Conservation (phyloP, 2,888 invertebrate species). For the Trissolcus japonicus region DNA sequence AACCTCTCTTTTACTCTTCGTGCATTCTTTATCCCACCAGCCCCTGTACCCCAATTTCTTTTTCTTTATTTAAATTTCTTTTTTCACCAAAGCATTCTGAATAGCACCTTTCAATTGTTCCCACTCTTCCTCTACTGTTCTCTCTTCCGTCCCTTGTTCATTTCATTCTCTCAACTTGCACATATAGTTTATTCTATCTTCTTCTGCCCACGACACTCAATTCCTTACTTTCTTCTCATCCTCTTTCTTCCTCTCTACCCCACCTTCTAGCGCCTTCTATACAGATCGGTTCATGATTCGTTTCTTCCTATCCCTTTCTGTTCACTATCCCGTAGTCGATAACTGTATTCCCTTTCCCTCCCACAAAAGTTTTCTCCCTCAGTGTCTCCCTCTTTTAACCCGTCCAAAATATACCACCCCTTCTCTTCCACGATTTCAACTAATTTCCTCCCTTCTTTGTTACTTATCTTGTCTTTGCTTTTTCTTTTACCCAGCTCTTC, state of each 20-base stretch:
- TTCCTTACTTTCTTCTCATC: not conserved
- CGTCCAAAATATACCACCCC: not conserved
- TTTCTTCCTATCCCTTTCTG: not conserved
- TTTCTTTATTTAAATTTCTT: too few species aligned
- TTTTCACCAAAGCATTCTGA: too few species aligned
- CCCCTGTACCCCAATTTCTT: too few species aligned
- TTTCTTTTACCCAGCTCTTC: too few species aligned
- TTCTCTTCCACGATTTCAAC: not conserved
- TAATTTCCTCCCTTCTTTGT: too few species aligned
- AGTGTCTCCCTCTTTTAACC: not conserved
- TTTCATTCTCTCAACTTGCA: not conserved
- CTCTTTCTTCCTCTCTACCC: not conserved
- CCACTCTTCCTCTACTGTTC: too few species aligned
- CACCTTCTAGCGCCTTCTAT: not conserved
- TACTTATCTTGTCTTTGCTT: too few species aligned
- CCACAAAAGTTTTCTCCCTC: not conserved
- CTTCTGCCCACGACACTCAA: not conserved
- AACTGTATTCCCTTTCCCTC: not conserved
- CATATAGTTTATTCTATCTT: not conserved
- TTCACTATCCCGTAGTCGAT: not conserved
- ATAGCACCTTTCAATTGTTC: too few species aligned
- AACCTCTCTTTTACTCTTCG: too few species aligned
- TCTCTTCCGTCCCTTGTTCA: not conserved
- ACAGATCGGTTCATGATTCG: not conserved
- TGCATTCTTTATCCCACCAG: too few species aligned